Evolutionary conservation across 2,113 vertebrate species (phyloP).

Genomic region (Verasper variegatus): DNA sequence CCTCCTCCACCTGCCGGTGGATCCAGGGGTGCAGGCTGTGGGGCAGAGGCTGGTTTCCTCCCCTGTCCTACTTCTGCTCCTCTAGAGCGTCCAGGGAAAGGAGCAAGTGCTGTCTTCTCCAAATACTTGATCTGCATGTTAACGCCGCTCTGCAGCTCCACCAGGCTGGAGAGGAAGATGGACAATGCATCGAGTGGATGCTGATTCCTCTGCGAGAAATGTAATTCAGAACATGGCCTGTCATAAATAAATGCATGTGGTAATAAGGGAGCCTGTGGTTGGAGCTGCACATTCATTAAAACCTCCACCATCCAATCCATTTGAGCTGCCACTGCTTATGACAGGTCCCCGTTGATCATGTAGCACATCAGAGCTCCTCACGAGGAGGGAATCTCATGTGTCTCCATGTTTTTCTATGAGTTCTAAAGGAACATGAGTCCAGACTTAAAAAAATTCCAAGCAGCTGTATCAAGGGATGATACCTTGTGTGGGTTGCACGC

Average conservation of each 20-base stretch:
- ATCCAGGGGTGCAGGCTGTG: neutral
- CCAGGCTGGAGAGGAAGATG: neutral
- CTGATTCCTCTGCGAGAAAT: no score
- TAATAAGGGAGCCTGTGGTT: no score
- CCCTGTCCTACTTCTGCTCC: neutral
- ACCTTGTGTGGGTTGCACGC: no score
- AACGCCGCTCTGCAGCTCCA: constrained; percentile 63
- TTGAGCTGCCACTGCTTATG: constrained; percentile 2
- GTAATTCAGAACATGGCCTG: no score
- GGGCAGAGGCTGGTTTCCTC: no score
- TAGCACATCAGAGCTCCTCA: neutral
- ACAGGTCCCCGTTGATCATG: neutral
- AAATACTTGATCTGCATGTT: constrained; percentile 71
- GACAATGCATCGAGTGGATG: neutral
- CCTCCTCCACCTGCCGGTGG: neutral
- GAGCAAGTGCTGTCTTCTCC: constrained; percentile 39
- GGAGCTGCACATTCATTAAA: no score
- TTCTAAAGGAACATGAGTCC: neutral
- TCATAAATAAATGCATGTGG: no score
- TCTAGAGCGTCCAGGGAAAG: constrained; percentile 31
- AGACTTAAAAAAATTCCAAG: no score
- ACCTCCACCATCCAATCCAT: neutral
- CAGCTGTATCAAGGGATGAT: no score
- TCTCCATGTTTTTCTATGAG: neutral
- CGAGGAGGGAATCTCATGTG: no score